A percentile compares a stretch with the other conserved stretches of the same genome.
Conservation (phyloP, 2,113 vertebrate species). For the Physeter macrocephalus region DNA sequence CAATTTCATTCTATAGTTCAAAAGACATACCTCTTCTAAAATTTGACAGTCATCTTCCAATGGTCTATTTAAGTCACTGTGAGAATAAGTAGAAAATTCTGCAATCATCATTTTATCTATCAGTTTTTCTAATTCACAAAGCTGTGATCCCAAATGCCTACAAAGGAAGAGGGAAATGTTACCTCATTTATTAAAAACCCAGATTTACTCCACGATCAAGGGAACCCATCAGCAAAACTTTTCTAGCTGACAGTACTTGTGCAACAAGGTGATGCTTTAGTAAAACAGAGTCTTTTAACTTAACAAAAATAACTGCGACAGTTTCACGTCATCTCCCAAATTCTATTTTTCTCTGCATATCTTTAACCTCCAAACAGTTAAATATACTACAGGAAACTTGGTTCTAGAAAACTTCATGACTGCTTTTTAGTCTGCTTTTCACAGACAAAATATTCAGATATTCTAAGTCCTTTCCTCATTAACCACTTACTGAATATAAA, state of each 20-base stretch:
- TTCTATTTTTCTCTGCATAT: constrained; percentile 1
- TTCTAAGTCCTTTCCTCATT: constrained; percentile 20
- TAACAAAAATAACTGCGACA: constrained; percentile 35
- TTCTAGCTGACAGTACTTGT: constrained; percentile 47
- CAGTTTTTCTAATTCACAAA: constrained; percentile 98
- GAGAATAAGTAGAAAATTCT: constrained; percentile 94
- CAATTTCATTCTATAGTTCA: constrained; percentile 39
- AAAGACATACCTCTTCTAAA: constrained; percentile 92
- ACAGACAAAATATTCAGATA: constrained; percentile 13
- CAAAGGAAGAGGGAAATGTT: constrained; percentile 58
- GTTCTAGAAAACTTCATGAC: not conserved
- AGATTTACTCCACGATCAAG: constrained; percentile 45
- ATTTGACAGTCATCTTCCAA: constrained; percentile 92
- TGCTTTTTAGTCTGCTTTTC: not conserved
- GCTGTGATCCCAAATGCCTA: constrained; percentile 98
- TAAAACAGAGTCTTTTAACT: constrained; percentile 3
- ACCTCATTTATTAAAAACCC: constrained; percentile 48
- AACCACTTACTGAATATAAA: not conserved
- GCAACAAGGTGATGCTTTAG: constrained; percentile 53
- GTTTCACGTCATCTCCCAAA: constrained; percentile 36
- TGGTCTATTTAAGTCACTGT: constrained; percentile 91
- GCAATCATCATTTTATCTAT: constrained; percentile 99
- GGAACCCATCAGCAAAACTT: not conserved
- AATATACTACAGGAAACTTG: not conserved
- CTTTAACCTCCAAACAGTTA: not conserved